Conservation (phyloP, 2,797 vertebrate species). For the Lithobates sylvaticus region DNA sequence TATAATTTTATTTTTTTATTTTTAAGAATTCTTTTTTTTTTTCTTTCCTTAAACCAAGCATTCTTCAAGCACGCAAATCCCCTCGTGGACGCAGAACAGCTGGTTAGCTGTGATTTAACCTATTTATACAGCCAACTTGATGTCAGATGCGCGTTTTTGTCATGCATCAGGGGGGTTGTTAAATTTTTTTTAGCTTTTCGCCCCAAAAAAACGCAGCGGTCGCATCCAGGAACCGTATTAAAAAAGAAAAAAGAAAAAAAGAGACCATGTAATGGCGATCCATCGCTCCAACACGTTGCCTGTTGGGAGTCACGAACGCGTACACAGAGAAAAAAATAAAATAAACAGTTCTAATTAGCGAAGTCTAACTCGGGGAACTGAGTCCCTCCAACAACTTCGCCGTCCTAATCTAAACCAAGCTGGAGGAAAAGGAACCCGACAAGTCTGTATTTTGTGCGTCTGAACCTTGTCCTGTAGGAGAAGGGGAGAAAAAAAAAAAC, state of each 20-base stretch:
- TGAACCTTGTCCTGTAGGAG: conserved; percentile 27
- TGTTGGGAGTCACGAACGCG: neutral
- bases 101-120: conserved; percentile 35
- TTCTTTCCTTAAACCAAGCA: neutral
- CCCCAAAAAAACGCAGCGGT: neutral
- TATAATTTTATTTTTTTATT: neutral
- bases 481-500: conserved; percentile 1
- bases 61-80: conserved; percentile 3
- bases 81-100: conserved; percentile 4
- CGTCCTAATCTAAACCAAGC: conserved; percentile 7
- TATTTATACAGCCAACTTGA: conserved; percentile 20
- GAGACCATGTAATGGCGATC: neutral
- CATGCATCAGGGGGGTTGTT: conserved; percentile 19
- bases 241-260: neutral
- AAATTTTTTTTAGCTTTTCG: neutral
- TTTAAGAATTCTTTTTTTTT: neutral
- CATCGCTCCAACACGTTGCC: neutral
- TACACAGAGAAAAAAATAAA: neutral
- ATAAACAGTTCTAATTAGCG: conserved; percentile 31
- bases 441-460: conserved; percentile 48
- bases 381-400: neutral
- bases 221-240: neutral
- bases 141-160: conserved; percentile 24
- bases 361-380: conserved; percentile 1
- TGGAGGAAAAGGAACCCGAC: conserved; percentile 8